Conservation (phyloP, 2,113 vertebrate genomes). For the Paramormyrops kingsleyae region DNA sequence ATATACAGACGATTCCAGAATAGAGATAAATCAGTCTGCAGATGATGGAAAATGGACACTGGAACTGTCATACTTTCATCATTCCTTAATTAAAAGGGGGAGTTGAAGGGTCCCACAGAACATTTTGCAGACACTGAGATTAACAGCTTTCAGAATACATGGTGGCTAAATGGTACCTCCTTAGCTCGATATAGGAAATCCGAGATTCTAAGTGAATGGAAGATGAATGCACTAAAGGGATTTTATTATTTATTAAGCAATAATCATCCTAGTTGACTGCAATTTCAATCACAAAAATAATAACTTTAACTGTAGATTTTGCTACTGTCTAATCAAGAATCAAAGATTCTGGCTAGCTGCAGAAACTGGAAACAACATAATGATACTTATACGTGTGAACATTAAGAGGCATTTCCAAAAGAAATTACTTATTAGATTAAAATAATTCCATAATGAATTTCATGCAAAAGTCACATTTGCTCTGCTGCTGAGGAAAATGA, state of each 20-base stretch:
- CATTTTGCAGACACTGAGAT: background rate
- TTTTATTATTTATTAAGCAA: background rate
- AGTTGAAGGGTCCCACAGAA: background rate
- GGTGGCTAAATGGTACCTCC: background rate
- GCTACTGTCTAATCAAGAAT: background rate
- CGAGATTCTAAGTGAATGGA: background rate
- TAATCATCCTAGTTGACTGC: background rate
- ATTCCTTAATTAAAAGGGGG: conserved; percentile 2
- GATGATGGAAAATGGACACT: background rate
- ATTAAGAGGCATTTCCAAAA: background rate
- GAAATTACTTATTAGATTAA: background rate
- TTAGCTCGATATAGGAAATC: background rate
- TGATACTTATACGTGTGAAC: background rate
- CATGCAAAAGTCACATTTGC: background rate
- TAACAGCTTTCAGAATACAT: background rate
- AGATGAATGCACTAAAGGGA: background rate
- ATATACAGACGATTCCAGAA: background rate
- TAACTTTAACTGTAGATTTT: background rate
- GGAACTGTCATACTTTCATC: background rate
- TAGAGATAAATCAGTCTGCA: background rate
- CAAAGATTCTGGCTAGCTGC: background rate
- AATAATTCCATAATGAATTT: background rate
- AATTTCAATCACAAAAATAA: background rate
- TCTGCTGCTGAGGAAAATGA: background rate
- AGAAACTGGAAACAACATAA: background rate